Percentiles rank a stretch among this genome's conserved stretches.
Evolutionary conservation across 1,140 invertebrate genomes (phyloP).

Genomic region (Drosophila nasuta): DNA sequence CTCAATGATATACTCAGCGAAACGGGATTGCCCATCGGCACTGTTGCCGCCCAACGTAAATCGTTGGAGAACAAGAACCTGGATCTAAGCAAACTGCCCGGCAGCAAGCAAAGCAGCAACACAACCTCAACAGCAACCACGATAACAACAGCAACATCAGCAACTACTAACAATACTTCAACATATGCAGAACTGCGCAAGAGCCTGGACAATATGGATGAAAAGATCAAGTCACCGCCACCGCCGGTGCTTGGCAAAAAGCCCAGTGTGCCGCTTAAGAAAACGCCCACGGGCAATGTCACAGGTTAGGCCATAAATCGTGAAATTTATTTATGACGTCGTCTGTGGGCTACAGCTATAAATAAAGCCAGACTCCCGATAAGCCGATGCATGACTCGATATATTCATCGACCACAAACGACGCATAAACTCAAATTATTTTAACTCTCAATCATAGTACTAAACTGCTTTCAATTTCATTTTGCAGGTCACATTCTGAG

Average conservation of each 20-base stretch:
- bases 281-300: slow-evolving; percentile 86
- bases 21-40: slow-evolving; percentile 77
- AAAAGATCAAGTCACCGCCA: slow-evolving; percentile 79
- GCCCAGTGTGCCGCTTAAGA: slow-evolving; percentile 87
- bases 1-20: slow-evolving; percentile 83
- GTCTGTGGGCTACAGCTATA: not conserved
- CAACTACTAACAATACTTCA: slow-evolving; percentile 28
- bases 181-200: slow-evolving; percentile 70
- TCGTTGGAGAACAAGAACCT: slow-evolving; percentile 85
- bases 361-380: not conserved
- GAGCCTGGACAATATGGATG: slow-evolving; percentile 81
- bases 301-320: slow-evolving; percentile 66
- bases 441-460: not conserved
- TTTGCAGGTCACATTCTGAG: slow-evolving; percentile 85
- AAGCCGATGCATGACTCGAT: too few relatives aligned
- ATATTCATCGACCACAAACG: too few relatives aligned
- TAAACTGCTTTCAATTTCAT: not conserved
- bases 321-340: too few relatives aligned
- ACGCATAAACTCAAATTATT: slow-evolving; percentile 9
- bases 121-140: slow-evolving; percentile 14
- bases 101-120: slow-evolving; percentile 32
- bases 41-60: slow-evolving; percentile 86
- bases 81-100: slow-evolving; percentile 72
- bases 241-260: slow-evolving; percentile 86
- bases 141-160: slow-evolving; percentile 38